Base-by-base conservation (phyloP, 1,140 invertebrate genomes). In the Camponotus vicinus region DNA sequence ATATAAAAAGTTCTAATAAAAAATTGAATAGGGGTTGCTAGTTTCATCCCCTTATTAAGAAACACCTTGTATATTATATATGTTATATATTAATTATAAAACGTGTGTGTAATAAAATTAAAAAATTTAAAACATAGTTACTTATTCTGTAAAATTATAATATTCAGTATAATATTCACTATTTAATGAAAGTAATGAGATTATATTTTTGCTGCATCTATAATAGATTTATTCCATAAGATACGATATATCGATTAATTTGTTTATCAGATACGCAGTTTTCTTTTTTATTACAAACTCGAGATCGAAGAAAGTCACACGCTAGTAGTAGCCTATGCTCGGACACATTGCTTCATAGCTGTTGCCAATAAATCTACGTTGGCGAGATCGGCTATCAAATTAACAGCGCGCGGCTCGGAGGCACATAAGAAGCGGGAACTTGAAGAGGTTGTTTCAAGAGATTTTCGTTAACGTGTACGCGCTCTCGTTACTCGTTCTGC, bases 361-460 rank as follows among this genome's bases (percentile, higher is more conserved):
- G 32, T 55, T 37, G 88, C 69, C 84, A 86, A 89, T 89, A 89
- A 89, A 89, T 89, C 88, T 89, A 86, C 87, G 64, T 82, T 84
- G 87, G 83, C 52, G 84, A 89, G 87, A 89, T 89, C 88, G 87
- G 52, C 49, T 86, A 73, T 86, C 82, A 90, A 88, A 90, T 89
- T 89, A 90, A 89, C 79, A 86, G 85, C 57, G 82, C 67, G 73
- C 77, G 83, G 64, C 69, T 82, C 37, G 32, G 63, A 40, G 40
- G 69, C 61, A 80, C 61, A 59, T 77, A 75, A 87, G 67, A 84
- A 75, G 13, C 18, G 52, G 59, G 32, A 79, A 79, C 21, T 52
- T 52, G 49, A 66, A 45, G 59, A 13, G 55, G 63, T 70, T 69
- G 40, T 21, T 40, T n/a, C 61, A 52, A 64, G 84, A 89, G 83